Conservation (phyloP, 2,797 vertebrate species). For the Pseudochaenichthys georgianus region DNA sequence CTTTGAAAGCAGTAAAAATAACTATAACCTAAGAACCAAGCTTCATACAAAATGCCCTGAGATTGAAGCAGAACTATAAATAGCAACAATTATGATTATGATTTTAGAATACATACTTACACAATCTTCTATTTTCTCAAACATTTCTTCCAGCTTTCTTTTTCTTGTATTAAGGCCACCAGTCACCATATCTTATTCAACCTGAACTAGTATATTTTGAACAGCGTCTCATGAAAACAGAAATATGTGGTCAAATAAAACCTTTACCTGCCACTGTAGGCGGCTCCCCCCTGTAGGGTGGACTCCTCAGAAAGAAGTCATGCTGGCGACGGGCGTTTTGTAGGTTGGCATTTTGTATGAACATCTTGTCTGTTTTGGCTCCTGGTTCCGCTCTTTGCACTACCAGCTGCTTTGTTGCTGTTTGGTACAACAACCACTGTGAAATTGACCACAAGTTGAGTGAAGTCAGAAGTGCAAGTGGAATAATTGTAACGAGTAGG, state of each 20-base stretch:
- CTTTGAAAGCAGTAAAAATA: slow-evolving; percentile 7
- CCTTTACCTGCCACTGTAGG: slow-evolving; percentile 79
- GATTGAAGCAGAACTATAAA: not conserved
- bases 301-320: slow-evolving; percentile 61
- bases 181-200: not conserved
- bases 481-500: not conserved
- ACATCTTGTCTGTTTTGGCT: slow-evolving; percentile 47
- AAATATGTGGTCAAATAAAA: not conserved
- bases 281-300: slow-evolving; percentile 72
- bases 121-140: not conserved
- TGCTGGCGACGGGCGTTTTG: slow-evolving; percentile 31
- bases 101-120: not conserved
- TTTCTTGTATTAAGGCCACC: not conserved
- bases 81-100: not conserved
- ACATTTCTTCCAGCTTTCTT: not conserved
- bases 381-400: slow-evolving; percentile 26
- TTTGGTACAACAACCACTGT: slow-evolving; percentile 20
- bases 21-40: not conserved
- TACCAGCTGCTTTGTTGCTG: slow-evolving; percentile 13
- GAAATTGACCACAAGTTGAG: slow-evolving; percentile 1
- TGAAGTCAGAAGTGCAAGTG: not conserved
- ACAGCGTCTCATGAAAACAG: not conserved
- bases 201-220: not conserved
- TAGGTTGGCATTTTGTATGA: slow-evolving; percentile 37
- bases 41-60: not conserved